Evolutionary conservation across 2,113 vertebrate genomes (phyloP).

Genomic region (Leptobrachium ailaonicum): DNA sequence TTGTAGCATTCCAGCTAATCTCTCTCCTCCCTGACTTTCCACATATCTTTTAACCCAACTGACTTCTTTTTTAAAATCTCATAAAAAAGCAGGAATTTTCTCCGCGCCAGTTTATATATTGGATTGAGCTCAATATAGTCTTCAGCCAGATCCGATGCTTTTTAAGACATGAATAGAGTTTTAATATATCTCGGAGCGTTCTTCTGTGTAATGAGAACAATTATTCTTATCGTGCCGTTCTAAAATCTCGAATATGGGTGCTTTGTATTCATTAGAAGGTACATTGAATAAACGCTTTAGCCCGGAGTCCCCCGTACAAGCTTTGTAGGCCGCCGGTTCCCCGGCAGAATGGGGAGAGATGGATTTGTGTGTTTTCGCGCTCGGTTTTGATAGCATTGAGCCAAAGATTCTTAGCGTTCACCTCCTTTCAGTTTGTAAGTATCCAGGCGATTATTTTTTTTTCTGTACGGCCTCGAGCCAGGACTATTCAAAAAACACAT

Average conservation of each 20-base stretch:
- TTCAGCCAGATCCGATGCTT: constrained; percentile 13
- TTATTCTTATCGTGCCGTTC: constrained; percentile 26
- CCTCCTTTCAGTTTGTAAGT: neutral
- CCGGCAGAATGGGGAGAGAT: neutral
- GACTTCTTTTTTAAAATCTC: neutral
- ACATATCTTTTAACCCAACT: constrained; percentile 12
- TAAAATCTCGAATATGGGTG: neutral
- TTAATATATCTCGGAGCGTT: constrained; percentile 21
- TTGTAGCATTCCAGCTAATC: too few relatives aligned
- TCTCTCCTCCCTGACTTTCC: too few relatives aligned
- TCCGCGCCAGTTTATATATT: constrained; percentile 12
- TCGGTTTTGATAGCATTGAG: neutral
- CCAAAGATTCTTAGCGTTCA: neutral
- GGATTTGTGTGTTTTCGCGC: neutral
- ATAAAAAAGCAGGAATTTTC: constrained; percentile 12
- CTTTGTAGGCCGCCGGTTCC: constrained; percentile 12
- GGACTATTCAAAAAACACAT: neutral
- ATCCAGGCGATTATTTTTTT: constrained; percentile 5
- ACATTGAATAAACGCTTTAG: neutral
- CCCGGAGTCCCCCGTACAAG: neutral
- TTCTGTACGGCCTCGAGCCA: neutral
- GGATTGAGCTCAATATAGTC: neutral
- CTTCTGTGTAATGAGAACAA: constrained; percentile 31
- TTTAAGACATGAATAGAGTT: constrained; percentile 2
- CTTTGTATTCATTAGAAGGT: constrained; percentile 20